Percentiles rank a stretch among this genome's conserved stretches.
Evolutionary conservation across 2,113 vertebrate genomes (phyloP).

Genomic region (Osmerus mordax): DNA sequence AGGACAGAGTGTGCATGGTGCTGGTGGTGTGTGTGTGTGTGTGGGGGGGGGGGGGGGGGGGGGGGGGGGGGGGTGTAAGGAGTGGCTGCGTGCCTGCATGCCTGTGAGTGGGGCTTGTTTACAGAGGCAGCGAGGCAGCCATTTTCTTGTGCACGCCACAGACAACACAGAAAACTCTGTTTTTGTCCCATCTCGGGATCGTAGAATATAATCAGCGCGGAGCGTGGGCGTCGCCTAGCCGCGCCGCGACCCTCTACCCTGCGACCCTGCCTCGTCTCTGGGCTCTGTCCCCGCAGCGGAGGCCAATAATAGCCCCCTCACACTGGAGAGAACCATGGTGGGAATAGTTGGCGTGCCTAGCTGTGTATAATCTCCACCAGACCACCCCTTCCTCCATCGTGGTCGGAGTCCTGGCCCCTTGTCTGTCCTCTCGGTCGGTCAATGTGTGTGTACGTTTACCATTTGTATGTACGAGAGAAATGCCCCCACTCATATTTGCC

Average conservation of each 20-base stretch:
- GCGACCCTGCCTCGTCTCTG: constrained; percentile 31
- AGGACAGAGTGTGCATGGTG: constrained; percentile 34
- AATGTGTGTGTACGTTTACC: neutral
- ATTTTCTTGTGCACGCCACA: constrained; percentile 39
- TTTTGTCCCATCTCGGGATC: constrained; percentile 22
- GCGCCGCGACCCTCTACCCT: constrained; percentile 41
- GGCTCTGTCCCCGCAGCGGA: constrained; percentile 34
- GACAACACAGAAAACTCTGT: constrained; percentile 1
- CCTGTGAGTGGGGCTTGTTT: constrained; percentile 59
- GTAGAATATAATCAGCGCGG: constrained; percentile 22
- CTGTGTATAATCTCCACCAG: neutral
- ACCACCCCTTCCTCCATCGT: neutral
- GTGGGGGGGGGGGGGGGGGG: constrained; percentile 31
- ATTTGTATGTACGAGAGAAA: neutral
- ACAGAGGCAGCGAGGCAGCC: constrained; percentile 50
- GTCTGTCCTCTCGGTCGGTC: neutral
- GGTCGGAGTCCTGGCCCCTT: neutral
- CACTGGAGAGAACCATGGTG: neutral
- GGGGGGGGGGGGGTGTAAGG: constrained; percentile 27
- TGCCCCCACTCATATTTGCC: neutral
- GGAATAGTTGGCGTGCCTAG: constrained; percentile 6
- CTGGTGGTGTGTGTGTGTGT: constrained; percentile 44
- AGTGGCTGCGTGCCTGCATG: constrained; percentile 58
- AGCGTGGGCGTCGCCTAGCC: neutral
- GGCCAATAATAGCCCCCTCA: constrained; percentile 41